These are phyloP conservation scores for Thomomys bottae DNA, from an alignment of 2,113 vertebrate species.

Conservation along the genomic window DNA sequence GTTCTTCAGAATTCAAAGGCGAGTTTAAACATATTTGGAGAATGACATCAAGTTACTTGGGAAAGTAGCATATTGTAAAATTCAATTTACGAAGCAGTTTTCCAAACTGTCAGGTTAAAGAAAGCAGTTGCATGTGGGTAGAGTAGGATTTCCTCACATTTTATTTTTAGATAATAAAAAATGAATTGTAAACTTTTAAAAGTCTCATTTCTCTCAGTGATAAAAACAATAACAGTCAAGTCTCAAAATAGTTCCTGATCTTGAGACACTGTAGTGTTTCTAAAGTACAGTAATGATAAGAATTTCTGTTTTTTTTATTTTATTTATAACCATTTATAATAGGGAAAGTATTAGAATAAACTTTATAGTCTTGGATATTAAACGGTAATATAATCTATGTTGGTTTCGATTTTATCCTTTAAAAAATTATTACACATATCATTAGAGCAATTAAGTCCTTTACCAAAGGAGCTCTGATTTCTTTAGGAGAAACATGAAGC, in stretches of 20 bases:
- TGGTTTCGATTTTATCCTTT: neutral
- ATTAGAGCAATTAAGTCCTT: neutral
- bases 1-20: conserved; percentile 42
- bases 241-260: neutral
- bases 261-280: neutral
- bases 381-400: neutral
- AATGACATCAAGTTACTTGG: conserved; percentile 53
- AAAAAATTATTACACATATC: neutral
- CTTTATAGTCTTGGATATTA: neutral
- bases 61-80: conserved; percentile 59
- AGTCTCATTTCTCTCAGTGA: conserved; percentile 16
- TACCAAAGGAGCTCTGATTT: neutral
- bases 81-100: conserved; percentile 63
- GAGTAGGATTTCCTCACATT: neutral
- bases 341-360: neutral
- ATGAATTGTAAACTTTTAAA: conserved; percentile 44
- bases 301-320: neutral
- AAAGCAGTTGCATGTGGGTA: neutral
- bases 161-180: conserved; percentile 64
- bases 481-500: neutral
- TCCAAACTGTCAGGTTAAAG: conserved; percentile 62
- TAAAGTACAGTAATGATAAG: neutral
- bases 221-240: conserved; percentile 12
- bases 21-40: conserved; percentile 65
- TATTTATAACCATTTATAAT: neutral